These are phyloP conservation scores for Eristalinus sepulchralis DNA, from an alignment of 2,888 invertebrate species.

Conservation along the genomic window DNA sequence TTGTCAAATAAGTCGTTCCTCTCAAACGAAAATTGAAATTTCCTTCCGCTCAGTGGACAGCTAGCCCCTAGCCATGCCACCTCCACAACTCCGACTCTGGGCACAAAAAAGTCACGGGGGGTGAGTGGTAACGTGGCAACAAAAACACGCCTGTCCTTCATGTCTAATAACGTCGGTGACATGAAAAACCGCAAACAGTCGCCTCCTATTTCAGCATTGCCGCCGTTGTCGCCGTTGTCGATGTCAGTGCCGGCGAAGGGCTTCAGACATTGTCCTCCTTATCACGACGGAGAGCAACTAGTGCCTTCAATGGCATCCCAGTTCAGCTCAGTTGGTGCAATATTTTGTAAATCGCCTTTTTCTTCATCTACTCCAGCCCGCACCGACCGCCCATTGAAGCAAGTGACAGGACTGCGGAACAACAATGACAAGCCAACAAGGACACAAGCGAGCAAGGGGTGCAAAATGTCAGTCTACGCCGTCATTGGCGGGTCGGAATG, in stretches of 20 bases:
- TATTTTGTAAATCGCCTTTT: slow-evolving; percentile 35
- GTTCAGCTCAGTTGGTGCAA: slow-evolving; percentile 24
- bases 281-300: slow-evolving; percentile 45
- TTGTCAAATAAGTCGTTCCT: slow-evolving; percentile 48
- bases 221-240: not conserved
- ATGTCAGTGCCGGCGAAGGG: not conserved
- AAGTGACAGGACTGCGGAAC: slow-evolving; percentile 41
- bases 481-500: slow-evolving; percentile 39
- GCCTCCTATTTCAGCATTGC: slow-evolving; percentile 3
- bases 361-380: not conserved
- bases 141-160: slow-evolving; percentile 54
- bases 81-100: not conserved
- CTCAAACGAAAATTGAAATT: slow-evolving; percentile 58
- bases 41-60: slow-evolving; percentile 1
- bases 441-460: slow-evolving; percentile 23
- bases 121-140: slow-evolving; percentile 56
- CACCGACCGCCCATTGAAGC: not conserved
- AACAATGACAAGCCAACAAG: slow-evolving; percentile 47
- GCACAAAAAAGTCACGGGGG: too few relatives aligned
- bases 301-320: slow-evolving; percentile 23
- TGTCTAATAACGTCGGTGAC: slow-evolving; percentile 63
- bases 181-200: slow-evolving; percentile 63
- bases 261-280: not conserved
- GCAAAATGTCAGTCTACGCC: slow-evolving; percentile 49
- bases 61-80: not conserved